phyloP scores from a whole-genome alignment of 2,113 vertebrate species.

The Cheilinus undulatus region DNA sequence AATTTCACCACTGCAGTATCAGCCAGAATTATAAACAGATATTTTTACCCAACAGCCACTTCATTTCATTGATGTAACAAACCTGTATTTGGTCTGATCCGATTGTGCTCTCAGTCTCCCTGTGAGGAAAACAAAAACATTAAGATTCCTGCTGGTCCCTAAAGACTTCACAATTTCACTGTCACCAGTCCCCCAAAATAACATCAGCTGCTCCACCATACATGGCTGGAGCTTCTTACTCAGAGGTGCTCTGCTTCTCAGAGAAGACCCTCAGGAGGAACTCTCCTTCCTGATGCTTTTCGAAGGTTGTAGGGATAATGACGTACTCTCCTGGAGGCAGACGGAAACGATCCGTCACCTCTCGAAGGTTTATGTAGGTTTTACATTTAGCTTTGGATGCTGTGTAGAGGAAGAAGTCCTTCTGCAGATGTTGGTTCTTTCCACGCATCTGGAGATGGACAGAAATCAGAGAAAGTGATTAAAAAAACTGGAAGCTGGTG shows the following conservation, averaged over 20 bases:
- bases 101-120: constrained; percentile 88
- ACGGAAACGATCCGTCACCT: constrained; percentile 92
- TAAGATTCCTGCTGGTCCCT: background rate
- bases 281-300: constrained; percentile 93
- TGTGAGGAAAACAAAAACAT: constrained; percentile 66
- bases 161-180: background rate
- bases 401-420: constrained; percentile 97
- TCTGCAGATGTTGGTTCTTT: constrained; percentile 91
- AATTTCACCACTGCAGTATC: constrained; percentile 5
- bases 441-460: constrained; percentile 86
- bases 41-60: background rate
- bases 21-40: background rate
- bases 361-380: constrained; percentile 94
- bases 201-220: background rate
- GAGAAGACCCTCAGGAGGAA: constrained; percentile 98
- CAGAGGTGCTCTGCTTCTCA: constrained; percentile 93
- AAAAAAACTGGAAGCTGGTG: background rate
- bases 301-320: constrained; percentile 93
- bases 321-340: constrained; percentile 94
- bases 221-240: constrained; percentile 85
- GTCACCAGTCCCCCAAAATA: constrained; percentile 1
- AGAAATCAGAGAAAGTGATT: background rate
- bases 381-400: constrained; percentile 93
- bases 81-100: constrained; percentile 86
- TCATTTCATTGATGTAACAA: constrained; percentile 71